phyloP scores from a whole-genome alignment of 53 echinoderm and acorn worm genomes.

The Holothuria scabra region DNA sequence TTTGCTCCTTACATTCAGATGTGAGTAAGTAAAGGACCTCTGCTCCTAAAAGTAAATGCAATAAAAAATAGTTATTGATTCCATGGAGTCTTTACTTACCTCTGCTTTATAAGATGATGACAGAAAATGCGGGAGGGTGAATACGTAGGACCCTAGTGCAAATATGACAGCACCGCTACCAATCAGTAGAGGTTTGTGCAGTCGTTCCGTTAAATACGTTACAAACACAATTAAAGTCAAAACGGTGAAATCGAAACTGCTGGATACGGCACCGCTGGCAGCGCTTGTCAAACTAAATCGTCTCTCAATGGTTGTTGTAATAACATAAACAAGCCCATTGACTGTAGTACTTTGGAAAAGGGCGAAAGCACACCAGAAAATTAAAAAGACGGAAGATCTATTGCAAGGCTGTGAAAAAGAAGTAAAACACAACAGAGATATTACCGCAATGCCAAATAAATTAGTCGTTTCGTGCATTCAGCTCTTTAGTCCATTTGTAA shows the following conservation, averaged over 20 bases:
- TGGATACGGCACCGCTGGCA: constrained; percentile 44
- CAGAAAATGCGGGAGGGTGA: constrained; percentile 54
- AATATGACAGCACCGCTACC: constrained; percentile 42
- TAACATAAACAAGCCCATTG: constrained; percentile 48
- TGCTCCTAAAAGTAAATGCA: too few species aligned
- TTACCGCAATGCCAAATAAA: too few species aligned
- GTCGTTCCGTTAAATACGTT: constrained; percentile 51
- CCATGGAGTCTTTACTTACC: not conserved
- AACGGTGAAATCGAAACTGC: constrained; percentile 38
- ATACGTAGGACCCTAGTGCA: constrained; percentile 30
- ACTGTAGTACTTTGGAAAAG: constrained; percentile 48
- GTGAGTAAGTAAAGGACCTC: too few species aligned
- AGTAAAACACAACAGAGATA: not conserved
- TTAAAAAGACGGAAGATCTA: constrained; percentile 6
- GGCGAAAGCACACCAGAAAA: constrained; percentile 23
- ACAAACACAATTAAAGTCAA: constrained; percentile 44
- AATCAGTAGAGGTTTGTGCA: constrained; percentile 41
- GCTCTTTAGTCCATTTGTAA: too few species aligned
- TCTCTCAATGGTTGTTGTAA: constrained; percentile 51
- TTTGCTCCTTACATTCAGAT: too few species aligned
- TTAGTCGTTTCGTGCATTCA: too few species aligned
- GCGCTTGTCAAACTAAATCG: constrained; percentile 55
- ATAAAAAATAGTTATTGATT: too few species aligned
- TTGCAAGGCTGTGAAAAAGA: constrained; percentile 11
- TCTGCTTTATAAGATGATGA: not conserved